Base-by-base conservation (phyloP, 2,888 invertebrate species). In the Mythimna pallens region DNA sequence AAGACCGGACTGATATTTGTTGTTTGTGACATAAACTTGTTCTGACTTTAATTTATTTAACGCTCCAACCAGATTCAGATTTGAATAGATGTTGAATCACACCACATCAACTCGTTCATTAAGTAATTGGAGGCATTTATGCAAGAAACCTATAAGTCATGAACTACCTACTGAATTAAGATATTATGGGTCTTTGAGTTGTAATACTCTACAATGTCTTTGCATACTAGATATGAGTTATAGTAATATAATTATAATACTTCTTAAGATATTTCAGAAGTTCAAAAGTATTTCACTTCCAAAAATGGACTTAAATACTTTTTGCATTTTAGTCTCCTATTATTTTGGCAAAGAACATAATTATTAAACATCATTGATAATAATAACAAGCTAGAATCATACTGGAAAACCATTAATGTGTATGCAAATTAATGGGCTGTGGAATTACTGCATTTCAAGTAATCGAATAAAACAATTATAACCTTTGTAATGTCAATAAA, bases 91-190 rank as follows among this genome's bases (percentile, higher is more conserved):
- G 43, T 70, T 74, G 63, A 73, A 64, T 71, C 36, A 75, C 66
- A 73, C 70, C 62, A 73, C 72, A 58, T 43, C 70, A 64, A 79
- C 73, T 69, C 43, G 52, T 76, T 82, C 17, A 43, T 71, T 71
- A 58, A 70, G 50, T 66, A 58, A 67, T n/a, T 61, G 55, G 17
- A 47, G 7, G 47, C 47, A 20, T 47, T 47, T 6, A 47, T 47
- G 47, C 47, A 47, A 47, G 17, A 47, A 14, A 47, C 47, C 47
- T 47, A 20, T 17, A 17, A 47, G 17, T 47, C 47, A 47, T 17
- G 20, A 47, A 20, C 6, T 47, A 47, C 17, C 17, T 47, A 17
- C 47, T 47, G 47, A 47, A 17, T 47, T 17, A 47, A 47, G 17
- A 47, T 47, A 47, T 43, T 12, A 43, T 43, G 43, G 43, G 43